Percentiles rank a stretch among this genome's conserved stretches.
phyloP scores from a whole-genome alignment of 2,888 invertebrate species.

The Catocala fraxini region DNA sequence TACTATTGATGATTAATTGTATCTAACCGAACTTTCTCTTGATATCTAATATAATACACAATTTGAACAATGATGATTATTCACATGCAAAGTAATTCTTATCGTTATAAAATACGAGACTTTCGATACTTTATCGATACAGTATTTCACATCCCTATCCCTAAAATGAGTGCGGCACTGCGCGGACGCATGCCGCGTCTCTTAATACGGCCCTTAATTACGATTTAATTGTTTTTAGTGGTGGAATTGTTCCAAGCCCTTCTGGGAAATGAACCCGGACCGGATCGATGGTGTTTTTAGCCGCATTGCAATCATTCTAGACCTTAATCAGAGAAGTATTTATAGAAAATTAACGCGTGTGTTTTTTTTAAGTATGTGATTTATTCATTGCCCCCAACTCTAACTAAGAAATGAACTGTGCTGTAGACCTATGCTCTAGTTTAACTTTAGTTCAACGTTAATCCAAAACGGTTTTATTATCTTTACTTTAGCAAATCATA shows the following conservation, averaged over 20 bases:
- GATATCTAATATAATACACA: not conserved
- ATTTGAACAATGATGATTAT: not conserved
- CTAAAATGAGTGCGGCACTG: conserved; percentile 72
- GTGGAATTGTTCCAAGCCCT: conserved; percentile 71
- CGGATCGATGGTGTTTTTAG: conserved; percentile 55
- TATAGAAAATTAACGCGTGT: conserved; percentile 20
- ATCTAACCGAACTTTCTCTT: not conserved
- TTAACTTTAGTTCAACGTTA: too few species aligned
- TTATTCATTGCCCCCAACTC: not conserved
- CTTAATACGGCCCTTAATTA: conserved; percentile 84
- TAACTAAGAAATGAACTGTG: not conserved
- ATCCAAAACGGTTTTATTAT: too few species aligned
- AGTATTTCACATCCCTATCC: conserved; percentile 60
- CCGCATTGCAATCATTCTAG: conserved; percentile 55
- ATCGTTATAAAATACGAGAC: conserved; percentile 33
- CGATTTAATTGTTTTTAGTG: conserved; percentile 85
- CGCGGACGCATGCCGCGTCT: conserved; percentile 73
- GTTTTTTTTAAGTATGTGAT: conserved; percentile 2
- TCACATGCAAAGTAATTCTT: not conserved
- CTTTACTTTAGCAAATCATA: too few species aligned
- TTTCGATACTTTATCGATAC: conserved; percentile 30
- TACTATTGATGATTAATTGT: conserved; percentile 1
- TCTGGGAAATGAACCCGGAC: conserved; percentile 65
- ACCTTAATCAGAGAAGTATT: conserved; percentile 43
- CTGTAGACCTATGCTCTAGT: too few species aligned